These are phyloP conservation scores for Patiria pectinifera DNA, from an alignment of 53 echinoderm and acorn worm genomes.

Conservation along the genomic window DNA sequence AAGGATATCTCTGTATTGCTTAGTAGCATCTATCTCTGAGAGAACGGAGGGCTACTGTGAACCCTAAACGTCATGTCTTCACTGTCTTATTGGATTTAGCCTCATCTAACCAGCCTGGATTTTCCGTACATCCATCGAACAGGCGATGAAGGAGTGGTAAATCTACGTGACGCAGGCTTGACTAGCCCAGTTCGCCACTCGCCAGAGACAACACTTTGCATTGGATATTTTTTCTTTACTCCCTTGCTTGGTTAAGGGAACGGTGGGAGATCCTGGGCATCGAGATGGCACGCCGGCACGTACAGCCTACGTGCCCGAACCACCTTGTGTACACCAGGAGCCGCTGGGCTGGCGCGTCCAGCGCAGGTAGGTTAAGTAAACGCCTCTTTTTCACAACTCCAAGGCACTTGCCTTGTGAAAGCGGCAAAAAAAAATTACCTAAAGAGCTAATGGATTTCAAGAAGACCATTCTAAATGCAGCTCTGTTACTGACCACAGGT, in stretches of 20 bases:
- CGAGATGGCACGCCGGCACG: neutral
- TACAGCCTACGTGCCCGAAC: neutral
- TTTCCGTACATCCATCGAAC: neutral
- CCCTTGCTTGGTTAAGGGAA: neutral
- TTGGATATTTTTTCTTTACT: neutral
- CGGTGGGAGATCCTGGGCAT: neutral
- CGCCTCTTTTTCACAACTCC: neutral
- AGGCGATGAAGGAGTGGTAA: neutral
- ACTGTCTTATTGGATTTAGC: neutral
- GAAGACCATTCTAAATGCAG: neutral
- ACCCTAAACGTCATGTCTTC: neutral
- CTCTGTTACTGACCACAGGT: neutral
- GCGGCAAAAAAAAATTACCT: neutral
- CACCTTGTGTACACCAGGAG: neutral
- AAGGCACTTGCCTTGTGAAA: neutral
- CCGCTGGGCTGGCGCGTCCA: neutral
- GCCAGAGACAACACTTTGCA: neutral
- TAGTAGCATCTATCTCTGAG: neutral
- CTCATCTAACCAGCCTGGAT: neutral
- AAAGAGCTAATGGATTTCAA: slow-evolving; percentile 2
- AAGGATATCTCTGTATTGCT: neutral
- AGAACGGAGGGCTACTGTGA: neutral
- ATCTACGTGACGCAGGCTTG: neutral
- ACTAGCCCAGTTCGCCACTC: neutral
- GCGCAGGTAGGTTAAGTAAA: neutral